Percentiles rank a stretch among this genome's conserved stretches.
Evolutionary conservation across 2,888 invertebrate species (phyloP).

Genomic region (Acleris sparsana): DNA sequence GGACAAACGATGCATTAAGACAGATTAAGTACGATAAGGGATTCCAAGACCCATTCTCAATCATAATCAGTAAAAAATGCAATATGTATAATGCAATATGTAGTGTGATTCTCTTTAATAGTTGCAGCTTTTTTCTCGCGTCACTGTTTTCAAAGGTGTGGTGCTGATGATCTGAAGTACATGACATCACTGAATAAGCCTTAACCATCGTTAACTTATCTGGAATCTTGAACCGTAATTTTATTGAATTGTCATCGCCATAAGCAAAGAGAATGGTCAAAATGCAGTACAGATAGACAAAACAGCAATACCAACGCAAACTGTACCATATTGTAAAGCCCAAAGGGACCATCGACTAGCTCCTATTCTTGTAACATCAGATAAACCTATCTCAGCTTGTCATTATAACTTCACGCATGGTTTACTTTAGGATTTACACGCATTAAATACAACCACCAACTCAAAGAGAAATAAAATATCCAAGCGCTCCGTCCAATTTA

Average conservation of each 20-base stretch:
- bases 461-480: neutral
- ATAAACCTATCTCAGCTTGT: constrained; percentile 37
- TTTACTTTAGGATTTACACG: constrained; percentile 32
- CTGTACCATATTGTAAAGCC: neutral
- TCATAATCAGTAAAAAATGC: too few species aligned
- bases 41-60: too few species aligned
- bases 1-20: too few species aligned
- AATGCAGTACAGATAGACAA: constrained; percentile 9
- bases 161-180: neutral
- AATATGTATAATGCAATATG: too few species aligned
- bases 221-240: constrained; percentile 1
- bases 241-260: constrained; percentile 26
- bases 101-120: too few species aligned
- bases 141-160: too few species aligned
- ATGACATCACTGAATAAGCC: neutral
- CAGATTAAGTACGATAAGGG: too few species aligned
- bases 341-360: neutral
- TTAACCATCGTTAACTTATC: constrained; percentile 23
- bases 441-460: constrained; percentile 11
- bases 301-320: neutral
- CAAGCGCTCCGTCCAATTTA: neutral
- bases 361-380: constrained; percentile 10
- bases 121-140: too few species aligned
- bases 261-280: constrained; percentile 23
- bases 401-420: constrained; percentile 36